Evolutionary conservation across 2,797 vertebrate species (phyloP).

Genomic region (Botia almorhae): DNA sequence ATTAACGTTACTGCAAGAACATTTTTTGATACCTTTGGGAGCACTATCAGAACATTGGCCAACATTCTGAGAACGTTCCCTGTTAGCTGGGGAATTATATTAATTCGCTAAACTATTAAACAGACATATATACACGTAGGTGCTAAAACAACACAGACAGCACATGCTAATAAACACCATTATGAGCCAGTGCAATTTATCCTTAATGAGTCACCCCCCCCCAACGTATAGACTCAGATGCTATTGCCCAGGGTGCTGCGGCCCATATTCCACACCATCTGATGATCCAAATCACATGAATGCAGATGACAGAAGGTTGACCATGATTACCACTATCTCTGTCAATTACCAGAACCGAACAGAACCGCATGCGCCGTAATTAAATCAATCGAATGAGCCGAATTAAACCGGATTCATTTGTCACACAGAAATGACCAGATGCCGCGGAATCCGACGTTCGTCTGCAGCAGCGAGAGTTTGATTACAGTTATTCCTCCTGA

Average conservation of each 20-base stretch:
- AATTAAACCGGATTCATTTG: slow-evolving; percentile 42
- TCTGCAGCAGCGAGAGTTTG: slow-evolving; percentile 34
- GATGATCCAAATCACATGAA: slow-evolving; percentile 26
- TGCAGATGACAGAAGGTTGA: slow-evolving; percentile 36
- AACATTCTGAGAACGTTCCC: too few species aligned
- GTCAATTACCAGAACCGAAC: slow-evolving; percentile 33
- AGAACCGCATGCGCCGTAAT: slow-evolving; percentile 31
- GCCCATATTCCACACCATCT: slow-evolving; percentile 6
- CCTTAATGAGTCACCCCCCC: not conserved
- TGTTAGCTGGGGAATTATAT: too few species aligned
- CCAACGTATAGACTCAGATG: not conserved
- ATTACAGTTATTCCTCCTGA: slow-evolving; percentile 31
- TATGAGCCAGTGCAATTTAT: not conserved
- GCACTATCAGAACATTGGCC: too few species aligned
- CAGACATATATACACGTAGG: not conserved
- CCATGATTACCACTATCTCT: slow-evolving; percentile 39
- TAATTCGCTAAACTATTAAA: too few species aligned
- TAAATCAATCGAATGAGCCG: slow-evolving; percentile 35
- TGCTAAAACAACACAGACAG: not conserved
- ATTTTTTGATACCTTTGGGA: too few species aligned
- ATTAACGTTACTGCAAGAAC: too few species aligned
- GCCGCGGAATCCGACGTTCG: slow-evolving; percentile 29
- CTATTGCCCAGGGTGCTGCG: not conserved
- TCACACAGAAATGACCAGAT: slow-evolving; percentile 42
- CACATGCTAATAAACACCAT: not conserved